These are phyloP conservation scores for Peromyscus nudipes DNA, from an alignment of 2,797 vertebrate genomes.

Conservation along the genomic window DNA sequence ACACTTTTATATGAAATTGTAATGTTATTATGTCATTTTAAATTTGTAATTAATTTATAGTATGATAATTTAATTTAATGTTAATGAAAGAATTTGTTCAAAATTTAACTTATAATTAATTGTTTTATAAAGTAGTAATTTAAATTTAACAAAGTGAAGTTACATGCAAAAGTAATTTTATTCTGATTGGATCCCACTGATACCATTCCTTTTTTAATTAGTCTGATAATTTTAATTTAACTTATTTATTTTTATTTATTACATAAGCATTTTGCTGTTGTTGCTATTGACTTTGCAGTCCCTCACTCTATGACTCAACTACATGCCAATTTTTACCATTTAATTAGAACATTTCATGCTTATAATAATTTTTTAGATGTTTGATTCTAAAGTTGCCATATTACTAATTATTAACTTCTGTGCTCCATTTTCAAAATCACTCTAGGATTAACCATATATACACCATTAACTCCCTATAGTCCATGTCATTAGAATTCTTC, in stretches of 20 bases:
- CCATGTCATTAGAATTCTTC: not conserved
- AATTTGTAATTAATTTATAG: not conserved
- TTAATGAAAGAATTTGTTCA: not conserved
- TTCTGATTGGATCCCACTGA: not conserved
- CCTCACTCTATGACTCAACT: not conserved
- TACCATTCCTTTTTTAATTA: not conserved
- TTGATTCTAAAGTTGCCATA: not conserved
- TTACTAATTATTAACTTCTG: not conserved
- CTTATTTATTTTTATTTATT: not conserved
- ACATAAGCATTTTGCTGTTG: not conserved
- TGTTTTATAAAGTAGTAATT: not conserved
- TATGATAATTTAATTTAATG: not conserved
- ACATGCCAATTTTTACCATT: not conserved
- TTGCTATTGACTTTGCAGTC: not conserved
- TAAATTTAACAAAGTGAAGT: not conserved
- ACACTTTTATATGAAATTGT: not conserved
- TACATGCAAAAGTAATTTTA: not conserved
- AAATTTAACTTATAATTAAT: not conserved
- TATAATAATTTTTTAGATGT: not conserved
- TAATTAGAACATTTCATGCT: not conserved
- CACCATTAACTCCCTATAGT: not conserved
- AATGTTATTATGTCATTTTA: not conserved
- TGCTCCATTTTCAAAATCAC: not conserved
- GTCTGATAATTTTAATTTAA: not conserved
- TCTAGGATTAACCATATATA: not conserved